These are phyloP conservation scores for Chelmon rostratus DNA, from an alignment of 2,797 vertebrate species.

Conservation along the genomic window DNA sequence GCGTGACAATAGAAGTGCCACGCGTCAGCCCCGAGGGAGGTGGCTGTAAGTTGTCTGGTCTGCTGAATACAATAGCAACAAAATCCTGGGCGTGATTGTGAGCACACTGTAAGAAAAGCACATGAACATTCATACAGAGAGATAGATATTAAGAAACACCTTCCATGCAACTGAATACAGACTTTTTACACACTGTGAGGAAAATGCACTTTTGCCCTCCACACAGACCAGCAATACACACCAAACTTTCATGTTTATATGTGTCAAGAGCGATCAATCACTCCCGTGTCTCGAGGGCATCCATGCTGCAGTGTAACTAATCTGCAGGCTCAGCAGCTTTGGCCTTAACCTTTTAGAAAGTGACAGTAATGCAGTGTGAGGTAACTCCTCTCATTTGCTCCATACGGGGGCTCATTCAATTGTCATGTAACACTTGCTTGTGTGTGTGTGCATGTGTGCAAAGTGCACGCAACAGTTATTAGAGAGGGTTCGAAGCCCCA, in stretches of 20 bases:
- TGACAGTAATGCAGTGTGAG: constrained; percentile 57
- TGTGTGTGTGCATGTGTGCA: constrained; percentile 35
- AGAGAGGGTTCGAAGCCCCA: constrained; percentile 68
- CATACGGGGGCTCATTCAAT: constrained; percentile 45
- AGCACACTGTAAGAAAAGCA: neutral
- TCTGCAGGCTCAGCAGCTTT: constrained; percentile 62
- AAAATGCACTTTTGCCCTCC: neutral
- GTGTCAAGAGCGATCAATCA: constrained; percentile 70
- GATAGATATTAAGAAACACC: neutral
- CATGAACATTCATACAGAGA: neutral
- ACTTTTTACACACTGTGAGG: neutral
- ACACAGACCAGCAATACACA: constrained; percentile 13
- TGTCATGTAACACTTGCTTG: constrained; percentile 60
- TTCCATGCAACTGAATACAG: neutral
- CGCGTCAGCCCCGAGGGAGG: constrained; percentile 71
- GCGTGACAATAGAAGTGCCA: constrained; percentile 75
- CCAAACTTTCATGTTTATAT: constrained; percentile 52
- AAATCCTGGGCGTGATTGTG: constrained; percentile 14
- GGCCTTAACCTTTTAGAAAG: constrained; percentile 69
- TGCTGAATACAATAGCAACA: constrained; percentile 40
- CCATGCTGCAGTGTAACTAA: constrained; percentile 62
- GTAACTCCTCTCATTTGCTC: constrained; percentile 52
- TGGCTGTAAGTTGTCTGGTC: constrained; percentile 41
- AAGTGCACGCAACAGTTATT: constrained; percentile 68
- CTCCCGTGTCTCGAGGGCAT: constrained; percentile 49